Percentiles rank a stretch among this genome's conserved stretches.
These are phyloP conservation scores for Cynopterus brachyotis DNA, from an alignment of 2,113 vertebrate genomes.

Conservation along the genomic window DNA sequence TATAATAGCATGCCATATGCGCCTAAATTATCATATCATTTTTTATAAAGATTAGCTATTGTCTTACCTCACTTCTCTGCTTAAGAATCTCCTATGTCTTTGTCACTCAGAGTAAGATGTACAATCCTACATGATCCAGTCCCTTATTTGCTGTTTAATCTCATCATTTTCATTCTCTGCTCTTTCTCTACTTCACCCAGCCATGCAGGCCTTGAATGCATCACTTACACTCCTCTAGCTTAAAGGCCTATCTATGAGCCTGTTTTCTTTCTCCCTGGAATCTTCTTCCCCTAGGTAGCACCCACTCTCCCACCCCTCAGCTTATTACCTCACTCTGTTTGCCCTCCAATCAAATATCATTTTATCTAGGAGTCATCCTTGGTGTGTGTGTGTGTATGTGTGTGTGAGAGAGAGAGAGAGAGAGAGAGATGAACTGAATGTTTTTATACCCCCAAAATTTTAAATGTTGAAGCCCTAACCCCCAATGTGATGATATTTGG, in stretches of 20 bases:
- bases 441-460: neutral
- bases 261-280: neutral
- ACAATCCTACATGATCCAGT: neutral
- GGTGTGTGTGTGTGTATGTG: neutral
- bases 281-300: neutral
- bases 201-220: neutral
- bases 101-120: neutral
- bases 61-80: neutral
- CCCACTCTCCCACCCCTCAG: accelerated
- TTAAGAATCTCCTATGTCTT: neutral
- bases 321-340: neutral
- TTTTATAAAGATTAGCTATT: neutral
- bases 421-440: neutral
- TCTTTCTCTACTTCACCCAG: neutral
- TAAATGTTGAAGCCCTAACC: neutral
- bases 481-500: neutral
- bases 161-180: accelerated
- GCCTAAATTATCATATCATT: neutral
- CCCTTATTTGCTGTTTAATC: neutral
- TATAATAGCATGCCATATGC: neutral
- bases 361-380: neutral
- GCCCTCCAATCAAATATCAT: neutral
- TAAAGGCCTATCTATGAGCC: neutral
- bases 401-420: too few species aligned
- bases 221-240: too few species aligned